These are phyloP conservation scores for roundworm (Caenorhabditis elegans) DNA, from an alignment of 1,140 invertebrate species.

Conservation along the genomic window WBcel235 BX284606.5:7791501-7792000, in stretches of 20 bases:
- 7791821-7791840: background rate
- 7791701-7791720: too few species aligned
- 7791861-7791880: background rate
- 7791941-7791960: background rate
- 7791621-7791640: too few species aligned
- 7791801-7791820: background rate
- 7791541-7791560: too few species aligned
- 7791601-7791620: too few species aligned
- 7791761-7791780: background rate
- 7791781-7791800: background rate
- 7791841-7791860: background rate
- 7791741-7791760: too few species aligned
- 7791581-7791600: too few species aligned
- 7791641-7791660: too few species aligned
- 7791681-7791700: too few species aligned
- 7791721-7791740: background rate
- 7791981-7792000: background rate
- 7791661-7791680: too few species aligned
- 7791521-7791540: too few species aligned
- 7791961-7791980: background rate
- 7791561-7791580: too few species aligned
- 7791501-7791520: too few species aligned
- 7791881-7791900: background rate
- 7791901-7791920: background rate
- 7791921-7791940: constrained; percentile 24